Percentiles rank a stretch among this genome's conserved stretches.
phyloP scores from a whole-genome alignment of 2,113 vertebrate species.

The Python bivittatus region DNA sequence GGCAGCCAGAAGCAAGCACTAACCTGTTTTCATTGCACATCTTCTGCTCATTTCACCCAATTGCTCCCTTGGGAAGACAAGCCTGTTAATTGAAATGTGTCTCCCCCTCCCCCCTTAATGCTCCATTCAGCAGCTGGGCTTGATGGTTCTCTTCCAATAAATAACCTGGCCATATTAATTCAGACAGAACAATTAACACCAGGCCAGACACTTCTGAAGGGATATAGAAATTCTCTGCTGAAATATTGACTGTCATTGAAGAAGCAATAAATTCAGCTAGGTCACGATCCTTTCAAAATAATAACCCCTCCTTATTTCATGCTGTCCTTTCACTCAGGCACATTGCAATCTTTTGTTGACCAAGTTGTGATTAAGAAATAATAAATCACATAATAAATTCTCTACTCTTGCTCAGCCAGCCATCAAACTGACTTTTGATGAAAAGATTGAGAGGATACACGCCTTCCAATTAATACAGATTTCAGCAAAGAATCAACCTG shows the following conservation, averaged over 20 bases:
- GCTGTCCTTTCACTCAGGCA: slow-evolving; percentile 36
- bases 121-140: slow-evolving; percentile 57
- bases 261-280: slow-evolving; percentile 62
- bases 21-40: slow-evolving; percentile 27
- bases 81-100: slow-evolving; percentile 64
- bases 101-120: slow-evolving; percentile 25
- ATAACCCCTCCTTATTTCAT: slow-evolving; percentile 25
- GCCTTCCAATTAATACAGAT: not conserved
- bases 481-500: not conserved
- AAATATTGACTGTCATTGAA: slow-evolving; percentile 59
- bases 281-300: slow-evolving; percentile 53
- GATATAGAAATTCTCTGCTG: slow-evolving; percentile 59
- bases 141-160: slow-evolving; percentile 70
- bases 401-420: not conserved
- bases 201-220: slow-evolving; percentile 65
- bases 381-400: slow-evolving; percentile 2
- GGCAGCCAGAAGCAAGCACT: rapidly evolving
- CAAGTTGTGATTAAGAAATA: slow-evolving; percentile 25
- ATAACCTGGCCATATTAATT: slow-evolving; percentile 67
- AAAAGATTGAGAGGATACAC: not conserved
- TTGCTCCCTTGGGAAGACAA: slow-evolving; percentile 63
- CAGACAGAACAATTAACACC: slow-evolving; percentile 73
- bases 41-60: slow-evolving; percentile 54
- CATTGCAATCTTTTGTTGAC: not conserved
- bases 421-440: not conserved